Evolutionary conservation across 2,888 invertebrate genomes (phyloP).

Genomic region (Synergus itoensis): DNA sequence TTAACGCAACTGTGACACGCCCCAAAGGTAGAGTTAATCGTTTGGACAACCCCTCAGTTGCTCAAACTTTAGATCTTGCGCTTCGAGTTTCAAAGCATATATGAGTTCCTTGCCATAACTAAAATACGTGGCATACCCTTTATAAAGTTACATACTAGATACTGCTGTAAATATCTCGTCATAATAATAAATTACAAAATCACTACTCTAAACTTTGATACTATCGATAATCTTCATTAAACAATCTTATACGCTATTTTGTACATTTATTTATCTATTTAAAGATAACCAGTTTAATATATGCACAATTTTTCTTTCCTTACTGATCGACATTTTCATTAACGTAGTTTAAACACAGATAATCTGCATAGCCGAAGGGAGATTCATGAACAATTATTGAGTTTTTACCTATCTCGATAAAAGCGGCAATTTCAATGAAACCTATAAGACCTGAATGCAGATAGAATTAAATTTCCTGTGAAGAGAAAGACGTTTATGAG

Average conservation of each 20-base stretch:
- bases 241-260: background rate
- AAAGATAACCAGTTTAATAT: background rate
- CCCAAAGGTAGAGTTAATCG: conserved; percentile 34
- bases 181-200: conserved; percentile 7
- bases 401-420: conserved; percentile 8
- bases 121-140: conserved; percentile 35
- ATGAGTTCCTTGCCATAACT: conserved; percentile 32
- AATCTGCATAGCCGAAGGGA: background rate
- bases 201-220: background rate
- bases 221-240: background rate
- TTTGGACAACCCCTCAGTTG: conserved; percentile 19
- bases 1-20: conserved; percentile 25
- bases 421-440: background rate
- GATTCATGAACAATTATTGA: conserved; percentile 5
- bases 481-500: conserved; percentile 27
- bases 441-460: background rate
- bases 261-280: background rate
- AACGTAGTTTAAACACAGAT: background rate
- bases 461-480: conserved; percentile 24
- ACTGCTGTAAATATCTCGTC: conserved; percentile 1
- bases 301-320: background rate
- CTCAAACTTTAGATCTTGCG: conserved; percentile 31
- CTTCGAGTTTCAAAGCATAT: conserved; percentile 27
- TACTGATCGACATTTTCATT: background rate
- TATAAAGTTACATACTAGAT: conserved; percentile 15